Conservation (phyloP, 1,140 invertebrate species). For the Drosophila subobscura region DNA sequence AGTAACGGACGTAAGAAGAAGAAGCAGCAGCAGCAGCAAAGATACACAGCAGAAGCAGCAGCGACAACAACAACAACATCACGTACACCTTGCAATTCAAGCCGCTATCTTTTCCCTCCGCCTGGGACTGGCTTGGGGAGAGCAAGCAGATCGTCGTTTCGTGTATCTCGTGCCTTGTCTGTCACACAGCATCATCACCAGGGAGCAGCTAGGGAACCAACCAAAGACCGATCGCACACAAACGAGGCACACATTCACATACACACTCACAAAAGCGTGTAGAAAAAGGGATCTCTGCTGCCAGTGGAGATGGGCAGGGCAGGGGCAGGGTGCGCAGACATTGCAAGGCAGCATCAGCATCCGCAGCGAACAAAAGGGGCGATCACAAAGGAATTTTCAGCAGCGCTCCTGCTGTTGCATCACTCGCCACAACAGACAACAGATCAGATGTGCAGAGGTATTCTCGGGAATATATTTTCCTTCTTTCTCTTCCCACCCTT, state of each 20-base stretch:
- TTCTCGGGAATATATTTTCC: constrained; percentile 30
- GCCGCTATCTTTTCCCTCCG: constrained; percentile 70
- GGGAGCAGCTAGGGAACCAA: constrained; percentile 17
- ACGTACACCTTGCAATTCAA: constrained; percentile 80
- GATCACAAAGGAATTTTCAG: constrained; percentile 74
- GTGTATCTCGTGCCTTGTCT: constrained; percentile 24
- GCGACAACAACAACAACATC: constrained; percentile 47
- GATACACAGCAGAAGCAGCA: constrained; percentile 64
- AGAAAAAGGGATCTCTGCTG: constrained; percentile 50
- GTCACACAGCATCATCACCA: constrained; percentile 46
- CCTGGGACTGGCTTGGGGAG: constrained; percentile 35
- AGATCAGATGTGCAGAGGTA: constrained; percentile 68
- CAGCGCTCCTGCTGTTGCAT: constrained; percentile 69
- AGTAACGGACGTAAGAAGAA: constrained; percentile 77
- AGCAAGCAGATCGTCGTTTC: constrained; percentile 19
- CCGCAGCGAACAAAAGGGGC: constrained; percentile 38
- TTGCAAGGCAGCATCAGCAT: constrained; percentile 45
- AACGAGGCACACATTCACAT: constrained; percentile 20
- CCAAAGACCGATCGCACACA: constrained; percentile 1
- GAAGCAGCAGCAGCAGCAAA: constrained; percentile 61
- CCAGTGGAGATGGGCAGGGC: constrained; percentile 9
- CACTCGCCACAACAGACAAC: constrained; percentile 43
- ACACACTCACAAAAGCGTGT: constrained; percentile 23
- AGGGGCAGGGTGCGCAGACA: constrained; percentile 20
- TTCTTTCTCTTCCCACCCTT: constrained; percentile 27